Conservation (phyloP, 2,797 vertebrate species). For the Enteromius paludinosus region DNA sequence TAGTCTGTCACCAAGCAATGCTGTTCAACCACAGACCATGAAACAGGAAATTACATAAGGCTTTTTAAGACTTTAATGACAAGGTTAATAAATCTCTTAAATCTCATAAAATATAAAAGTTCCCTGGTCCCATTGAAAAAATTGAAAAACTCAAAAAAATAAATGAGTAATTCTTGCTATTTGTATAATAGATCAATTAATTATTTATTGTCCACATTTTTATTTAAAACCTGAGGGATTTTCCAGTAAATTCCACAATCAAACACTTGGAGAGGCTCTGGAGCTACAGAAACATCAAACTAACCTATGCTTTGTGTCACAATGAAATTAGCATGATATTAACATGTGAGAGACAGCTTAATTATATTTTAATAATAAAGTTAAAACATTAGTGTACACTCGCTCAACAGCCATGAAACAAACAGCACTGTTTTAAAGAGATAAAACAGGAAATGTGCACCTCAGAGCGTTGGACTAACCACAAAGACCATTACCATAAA, state of each 20-base stretch:
- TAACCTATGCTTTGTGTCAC: neutral
- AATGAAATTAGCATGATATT: neutral
- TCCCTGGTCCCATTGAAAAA: too few species aligned
- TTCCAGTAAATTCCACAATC: neutral
- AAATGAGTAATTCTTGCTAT: neutral
- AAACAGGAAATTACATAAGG: neutral
- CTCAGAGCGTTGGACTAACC: neutral
- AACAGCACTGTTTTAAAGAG: neutral
- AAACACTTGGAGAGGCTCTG: conserved; percentile 48
- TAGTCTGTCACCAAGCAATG: neutral
- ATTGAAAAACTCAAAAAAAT: too few species aligned
- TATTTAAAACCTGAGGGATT: neutral
- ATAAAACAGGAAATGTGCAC: neutral
- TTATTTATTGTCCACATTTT: neutral
- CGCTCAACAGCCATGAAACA: neutral
- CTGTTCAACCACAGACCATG: neutral
- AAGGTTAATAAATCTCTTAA: neutral
- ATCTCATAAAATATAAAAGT: neutral
- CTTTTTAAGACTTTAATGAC: neutral
- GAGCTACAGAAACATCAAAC: conserved; percentile 11
- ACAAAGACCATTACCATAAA: neutral
- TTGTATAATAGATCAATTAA: neutral
- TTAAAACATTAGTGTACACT: neutral
- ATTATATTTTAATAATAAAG: neutral
- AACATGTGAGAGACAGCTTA: neutral